These are phyloP conservation scores for Drosophila sturtevanti DNA, from an alignment of 1,140 invertebrate genomes.

Conservation along the genomic window DNA sequence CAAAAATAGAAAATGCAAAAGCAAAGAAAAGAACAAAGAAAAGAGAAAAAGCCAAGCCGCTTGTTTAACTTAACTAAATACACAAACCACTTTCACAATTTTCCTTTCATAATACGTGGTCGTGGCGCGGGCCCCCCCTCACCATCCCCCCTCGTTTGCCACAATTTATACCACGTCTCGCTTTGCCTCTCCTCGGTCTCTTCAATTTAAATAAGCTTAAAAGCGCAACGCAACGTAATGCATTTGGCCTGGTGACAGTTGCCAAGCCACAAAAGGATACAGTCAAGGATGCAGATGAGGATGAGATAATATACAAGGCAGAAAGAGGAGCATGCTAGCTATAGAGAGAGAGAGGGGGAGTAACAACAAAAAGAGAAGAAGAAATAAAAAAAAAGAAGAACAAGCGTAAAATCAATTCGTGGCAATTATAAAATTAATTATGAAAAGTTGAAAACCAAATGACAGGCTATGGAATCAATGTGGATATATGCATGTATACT, in stretches of 20 bases:
- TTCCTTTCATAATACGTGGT: slow-evolving; percentile 17
- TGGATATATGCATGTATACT: neutral
- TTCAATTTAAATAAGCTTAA: slow-evolving; percentile 65
- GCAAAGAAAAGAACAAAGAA: slow-evolving; percentile 7
- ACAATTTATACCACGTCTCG: slow-evolving; percentile 8
- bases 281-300: neutral
- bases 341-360: too few species aligned
- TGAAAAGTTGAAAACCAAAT: neutral
- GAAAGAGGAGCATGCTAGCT: too few species aligned
- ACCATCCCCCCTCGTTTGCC: neutral
- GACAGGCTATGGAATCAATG: neutral
- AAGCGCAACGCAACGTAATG: slow-evolving; percentile 56
- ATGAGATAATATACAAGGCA: too few species aligned
- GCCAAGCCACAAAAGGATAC: slow-evolving; percentile 13
- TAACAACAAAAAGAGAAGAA: too few species aligned
- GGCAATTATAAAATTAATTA: slow-evolving; percentile 9
- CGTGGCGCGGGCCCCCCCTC: neutral
- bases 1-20: neutral
- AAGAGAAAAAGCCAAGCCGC: neutral
- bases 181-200: neutral
- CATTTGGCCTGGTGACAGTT: slow-evolving; percentile 34
- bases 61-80: slow-evolving; percentile 41
- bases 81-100: slow-evolving; percentile 41
- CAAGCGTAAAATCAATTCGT: neutral
- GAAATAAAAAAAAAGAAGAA: too few species aligned